Base-by-base conservation (phyloP, 2,797 vertebrate species). In the Percopsis omiscomaycus region DNA sequence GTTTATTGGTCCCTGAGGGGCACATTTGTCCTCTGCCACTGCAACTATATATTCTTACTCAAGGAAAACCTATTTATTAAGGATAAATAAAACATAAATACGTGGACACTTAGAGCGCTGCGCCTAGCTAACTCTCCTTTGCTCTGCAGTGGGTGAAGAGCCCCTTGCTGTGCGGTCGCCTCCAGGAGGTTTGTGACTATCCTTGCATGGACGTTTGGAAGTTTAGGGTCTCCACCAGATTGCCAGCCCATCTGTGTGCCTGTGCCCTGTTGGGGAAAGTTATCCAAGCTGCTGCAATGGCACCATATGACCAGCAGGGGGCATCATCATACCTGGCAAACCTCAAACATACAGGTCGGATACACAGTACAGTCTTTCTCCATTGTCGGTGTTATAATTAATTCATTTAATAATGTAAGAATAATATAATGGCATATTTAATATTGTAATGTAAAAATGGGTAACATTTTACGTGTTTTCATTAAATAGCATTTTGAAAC, bases 211-310 rank as follows among this genome's bases (percentile, higher is more conserved):
- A 92, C 44, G 82, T 77, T 5, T 93, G 90, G 90, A 94, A 86
- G 81, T 81, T 89, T 30, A 88, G 77, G 60, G 64, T 77, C 52
- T 87, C 83, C 65, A 69, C 81, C 74, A 91, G 74, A 67, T 90
- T 97, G 68, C 96, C 97, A 9, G 92, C 91, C 52, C 95, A 98
- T 86, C 89, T 98, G 12, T 95, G 94, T 83, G 77, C 89, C 50
- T 93, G 94, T 63, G 94, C 95, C 15, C 78, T 98, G 57, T 71
- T 98, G 69, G 95, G 93, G 57, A 94, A 86, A 79, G 90, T 95
- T 71, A 80, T 92, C 30, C 81, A 86, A 28, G 79, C 81, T 59
- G 77, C 90, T 5, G 56, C 89, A 73, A 83, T 86, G 69, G 79
- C 78, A 72, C 30, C 85, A 64, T 27, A 55, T 64, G 77, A 66